Evolutionary conservation across 2,888 invertebrate genomes (phyloP), one percentile per base, ranked within the genome.

Genomic region (Caenorhabditis angaria): DNA sequence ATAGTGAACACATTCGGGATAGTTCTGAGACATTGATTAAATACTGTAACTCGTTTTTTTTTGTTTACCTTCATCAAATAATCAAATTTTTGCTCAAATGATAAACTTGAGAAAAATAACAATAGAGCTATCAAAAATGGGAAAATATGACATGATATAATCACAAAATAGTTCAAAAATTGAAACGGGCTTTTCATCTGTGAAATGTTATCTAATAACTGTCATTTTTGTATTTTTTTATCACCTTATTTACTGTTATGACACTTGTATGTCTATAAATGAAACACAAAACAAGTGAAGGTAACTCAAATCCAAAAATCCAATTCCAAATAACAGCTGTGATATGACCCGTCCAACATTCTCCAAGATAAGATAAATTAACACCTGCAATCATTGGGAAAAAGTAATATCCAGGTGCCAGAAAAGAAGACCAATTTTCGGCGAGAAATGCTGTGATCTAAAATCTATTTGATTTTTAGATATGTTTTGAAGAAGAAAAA

Each of bases 341-440:
- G 10, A 18, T 41, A 14, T 41, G 41, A 5, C 41, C 41, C 3
- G 41, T 18, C 18, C 10, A 10, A 41, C 41, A 18, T 18, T 18
- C 18, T 10, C 41, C 41, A 41, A 41, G 10, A 14, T 12, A 41
- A 0, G 62, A 61, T 3, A 62, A 41, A 24, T 68, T 68, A 18
- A 61, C 58, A 14, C 67, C 67, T n/a, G 54, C 67, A 35, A 68
- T 53, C 62, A 68, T 62, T 54, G 67, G 67, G 27, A 68, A 68
- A 4, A 68, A 27, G 48, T 68, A 68, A 54, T 62, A 68, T 8
- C 67, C 67, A 0, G 67, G 67, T n/a, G 61, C 62, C 1, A 68
- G 20, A 57, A 57, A 63, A 0, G 67, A 68, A 54, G 61, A 61
- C 53, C 61, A 61, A 8, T 61, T 29, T 59, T 68, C 67, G n/a